phyloP scores from a whole-genome alignment of 2,888 invertebrate species.

The Ectemnius lituratus region DNA sequence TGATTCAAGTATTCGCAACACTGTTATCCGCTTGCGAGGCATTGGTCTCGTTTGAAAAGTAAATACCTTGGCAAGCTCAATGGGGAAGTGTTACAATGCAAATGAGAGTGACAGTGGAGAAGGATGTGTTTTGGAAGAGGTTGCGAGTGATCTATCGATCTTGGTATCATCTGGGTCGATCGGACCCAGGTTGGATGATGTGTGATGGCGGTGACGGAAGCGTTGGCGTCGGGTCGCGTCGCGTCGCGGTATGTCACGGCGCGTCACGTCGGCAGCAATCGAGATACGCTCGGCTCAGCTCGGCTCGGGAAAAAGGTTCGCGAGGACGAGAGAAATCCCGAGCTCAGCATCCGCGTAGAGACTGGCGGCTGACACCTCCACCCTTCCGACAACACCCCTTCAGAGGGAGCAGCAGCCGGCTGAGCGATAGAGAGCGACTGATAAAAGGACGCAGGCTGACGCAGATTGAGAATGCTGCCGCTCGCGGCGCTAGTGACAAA shows the following conservation, averaged over 20 bases:
- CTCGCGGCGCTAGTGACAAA: slow-evolving; percentile 46
- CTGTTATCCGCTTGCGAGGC: no score
- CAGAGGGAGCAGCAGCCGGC: slow-evolving; percentile 39
- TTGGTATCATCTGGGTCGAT: no score
- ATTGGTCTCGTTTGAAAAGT: no score
- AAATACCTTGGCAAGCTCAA: no score
- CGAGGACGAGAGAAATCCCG: slow-evolving; percentile 53
- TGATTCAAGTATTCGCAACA: no score
- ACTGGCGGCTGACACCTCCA: slow-evolving; percentile 74
- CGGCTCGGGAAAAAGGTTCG: slow-evolving; percentile 23
- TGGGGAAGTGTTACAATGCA: no score
- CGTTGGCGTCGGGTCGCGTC: background rate
- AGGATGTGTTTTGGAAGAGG: no score
- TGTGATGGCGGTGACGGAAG: no score
- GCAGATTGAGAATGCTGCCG: slow-evolving; percentile 44
- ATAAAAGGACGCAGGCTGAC: slow-evolving; percentile 8
- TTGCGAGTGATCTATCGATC: no score
- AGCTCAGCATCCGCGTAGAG: slow-evolving; percentile 68
- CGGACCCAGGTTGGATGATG: no score
- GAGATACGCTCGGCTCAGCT: background rate
- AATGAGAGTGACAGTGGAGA: no score
- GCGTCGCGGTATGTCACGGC: slow-evolving; percentile 3
- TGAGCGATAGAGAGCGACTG: slow-evolving; percentile 49
- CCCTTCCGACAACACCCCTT: slow-evolving; percentile 70
- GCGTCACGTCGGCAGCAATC: background rate